Evolutionary conservation across 64 coral and sea anemone genomes (phyloP).

Genomic region (Trachythela sp.): DNA sequence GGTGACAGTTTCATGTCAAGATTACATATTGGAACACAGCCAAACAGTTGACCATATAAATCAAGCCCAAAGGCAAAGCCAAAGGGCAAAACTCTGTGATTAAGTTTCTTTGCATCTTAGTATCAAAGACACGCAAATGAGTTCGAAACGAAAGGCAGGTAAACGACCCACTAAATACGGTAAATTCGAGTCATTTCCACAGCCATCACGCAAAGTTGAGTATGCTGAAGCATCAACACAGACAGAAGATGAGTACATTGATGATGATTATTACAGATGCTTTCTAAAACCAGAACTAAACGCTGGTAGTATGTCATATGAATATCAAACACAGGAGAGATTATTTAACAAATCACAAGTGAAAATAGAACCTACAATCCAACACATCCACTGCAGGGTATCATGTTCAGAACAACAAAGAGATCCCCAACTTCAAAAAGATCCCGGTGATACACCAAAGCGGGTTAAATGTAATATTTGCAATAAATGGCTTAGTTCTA

Average conservation of each 20-base stretch:
- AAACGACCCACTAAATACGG: not conserved
- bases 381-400: not conserved
- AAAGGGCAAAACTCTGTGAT: too few relatives aligned
- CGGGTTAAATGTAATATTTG: not conserved
- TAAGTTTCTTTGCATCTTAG: too few relatives aligned
- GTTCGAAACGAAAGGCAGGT: not conserved
- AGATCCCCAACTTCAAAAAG: not conserved
- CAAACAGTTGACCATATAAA: too few relatives aligned
- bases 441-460: not conserved
- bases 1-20: too few relatives aligned
- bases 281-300: not conserved
- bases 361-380: not conserved
- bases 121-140: not conserved
- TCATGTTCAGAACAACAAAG: not conserved
- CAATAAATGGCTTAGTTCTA: not conserved
- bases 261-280: not conserved
- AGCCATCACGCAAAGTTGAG: not conserved
- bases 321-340: not conserved
- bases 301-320: not conserved
- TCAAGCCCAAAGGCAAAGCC: too few relatives aligned
- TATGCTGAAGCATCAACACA: not conserved
- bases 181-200: not conserved
- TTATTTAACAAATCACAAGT: not conserved
- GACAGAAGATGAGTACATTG: not conserved
- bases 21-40: too few relatives aligned